These are phyloP conservation scores for Melipona beecheii DNA, from an alignment of 2,888 invertebrate species.

Conservation along the genomic window DNA sequence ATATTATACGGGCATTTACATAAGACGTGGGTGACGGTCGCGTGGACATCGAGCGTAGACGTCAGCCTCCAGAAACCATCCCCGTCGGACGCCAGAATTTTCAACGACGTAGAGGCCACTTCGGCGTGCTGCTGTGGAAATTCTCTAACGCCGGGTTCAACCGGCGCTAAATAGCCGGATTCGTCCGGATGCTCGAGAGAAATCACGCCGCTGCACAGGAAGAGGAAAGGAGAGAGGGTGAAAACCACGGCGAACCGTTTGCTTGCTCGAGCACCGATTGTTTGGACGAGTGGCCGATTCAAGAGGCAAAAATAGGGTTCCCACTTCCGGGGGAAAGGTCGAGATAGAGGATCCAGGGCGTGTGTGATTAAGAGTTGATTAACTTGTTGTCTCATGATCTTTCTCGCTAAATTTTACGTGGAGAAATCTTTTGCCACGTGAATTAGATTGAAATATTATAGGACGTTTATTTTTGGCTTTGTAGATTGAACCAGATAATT, in stretches of 20 bases:
- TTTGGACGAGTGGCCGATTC: constrained; percentile 27
- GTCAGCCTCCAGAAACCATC: constrained; percentile 27
- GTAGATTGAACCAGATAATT: neutral
- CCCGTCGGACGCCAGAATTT: constrained; percentile 42
- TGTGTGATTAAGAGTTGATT: neutral
- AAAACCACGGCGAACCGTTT: constrained; percentile 13
- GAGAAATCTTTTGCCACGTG: neutral
- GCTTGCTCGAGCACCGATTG: constrained; percentile 20
- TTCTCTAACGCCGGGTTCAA: constrained; percentile 10
- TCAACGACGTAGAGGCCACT: constrained; percentile 23
- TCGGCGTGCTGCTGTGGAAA: constrained; percentile 7
- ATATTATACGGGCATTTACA: constrained; percentile 59
- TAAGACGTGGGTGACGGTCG: constrained; percentile 59
- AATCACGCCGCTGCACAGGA: constrained; percentile 5
- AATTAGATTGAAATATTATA: neutral
- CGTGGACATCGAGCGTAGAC: constrained; percentile 44
- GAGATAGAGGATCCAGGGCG: neutral
- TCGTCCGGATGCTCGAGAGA: constrained; percentile 19
- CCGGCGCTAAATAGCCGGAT: constrained; percentile 33
- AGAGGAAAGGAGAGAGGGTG: neutral
- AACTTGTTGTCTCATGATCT: neutral
- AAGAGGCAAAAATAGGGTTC: constrained; percentile 20
- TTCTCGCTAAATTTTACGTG: neutral
- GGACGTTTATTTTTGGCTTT: neutral
- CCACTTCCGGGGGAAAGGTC: neutral